Conservation (phyloP, 1,140 invertebrate species). For the Anagrus nilaparvatae region DNA sequence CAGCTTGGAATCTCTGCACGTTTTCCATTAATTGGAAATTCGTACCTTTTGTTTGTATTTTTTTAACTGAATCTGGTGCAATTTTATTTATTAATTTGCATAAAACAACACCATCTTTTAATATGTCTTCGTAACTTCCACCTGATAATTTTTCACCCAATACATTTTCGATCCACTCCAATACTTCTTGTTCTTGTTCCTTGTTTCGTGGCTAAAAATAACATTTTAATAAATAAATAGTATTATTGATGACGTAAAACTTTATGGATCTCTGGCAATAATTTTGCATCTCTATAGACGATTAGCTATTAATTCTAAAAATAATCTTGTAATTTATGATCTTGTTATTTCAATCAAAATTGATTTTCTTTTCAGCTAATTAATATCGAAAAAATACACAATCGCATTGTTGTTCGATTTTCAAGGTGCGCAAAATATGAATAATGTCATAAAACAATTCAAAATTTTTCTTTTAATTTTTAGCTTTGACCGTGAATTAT, state of each 20-base stretch:
- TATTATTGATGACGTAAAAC: slow-evolving; percentile 1
- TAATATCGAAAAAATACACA: too few species aligned
- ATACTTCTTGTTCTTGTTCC: slow-evolving; percentile 82
- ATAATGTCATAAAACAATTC: too few species aligned
- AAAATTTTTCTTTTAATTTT: too few species aligned
- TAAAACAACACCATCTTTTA: slow-evolving; percentile 84
- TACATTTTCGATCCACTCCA: slow-evolving; percentile 85
- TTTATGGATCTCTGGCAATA: too few species aligned
- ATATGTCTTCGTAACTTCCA: slow-evolving; percentile 80
- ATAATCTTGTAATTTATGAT: not conserved
- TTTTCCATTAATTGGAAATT: slow-evolving; percentile 99
- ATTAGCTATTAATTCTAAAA: not conserved
- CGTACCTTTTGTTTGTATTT: slow-evolving; percentile 90
- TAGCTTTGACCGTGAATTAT: too few species aligned
- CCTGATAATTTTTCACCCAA: slow-evolving; percentile 75
- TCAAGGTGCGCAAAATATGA: too few species aligned
- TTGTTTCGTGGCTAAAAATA: slow-evolving; percentile 65
- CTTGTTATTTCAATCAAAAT: too few species aligned
- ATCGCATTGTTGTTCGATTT: too few species aligned
- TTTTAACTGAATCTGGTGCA: slow-evolving; percentile 86
- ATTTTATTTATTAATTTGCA: slow-evolving; percentile 95
- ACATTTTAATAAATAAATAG: slow-evolving; percentile 9
- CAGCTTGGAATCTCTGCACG: slow-evolving; percentile 90
- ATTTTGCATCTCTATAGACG: too few species aligned
- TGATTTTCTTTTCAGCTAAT: too few species aligned